phyloP scores from a whole-genome alignment of 1,140 invertebrate genomes.

The Lerema accius region DNA sequence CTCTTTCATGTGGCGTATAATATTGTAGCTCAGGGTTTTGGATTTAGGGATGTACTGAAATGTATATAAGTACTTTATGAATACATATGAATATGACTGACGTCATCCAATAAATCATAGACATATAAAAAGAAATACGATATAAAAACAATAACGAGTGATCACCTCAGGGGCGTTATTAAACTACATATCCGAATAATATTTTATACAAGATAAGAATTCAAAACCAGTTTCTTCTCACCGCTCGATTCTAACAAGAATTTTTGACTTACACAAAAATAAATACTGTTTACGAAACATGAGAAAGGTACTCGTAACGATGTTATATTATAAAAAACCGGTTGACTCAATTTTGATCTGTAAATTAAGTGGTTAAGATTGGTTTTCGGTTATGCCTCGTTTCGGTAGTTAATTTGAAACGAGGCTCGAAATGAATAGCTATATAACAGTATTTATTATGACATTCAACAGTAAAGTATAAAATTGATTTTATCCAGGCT shows the following conservation, averaged over 20 bases:
- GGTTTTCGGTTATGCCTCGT: constrained; percentile 53
- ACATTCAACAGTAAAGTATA: constrained; percentile 77
- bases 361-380: constrained; percentile 57
- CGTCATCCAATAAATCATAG: not conserved
- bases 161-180: constrained; percentile 64
- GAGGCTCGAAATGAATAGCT: constrained; percentile 63
- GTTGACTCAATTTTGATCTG: constrained; percentile 53
- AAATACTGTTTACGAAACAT: constrained; percentile 79
- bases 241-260: constrained; percentile 77
- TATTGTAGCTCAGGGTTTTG: no score
- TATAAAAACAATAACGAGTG: constrained; percentile 57
- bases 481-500: constrained; percentile 75
- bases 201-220: constrained; percentile 72
- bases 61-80: no score
- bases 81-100: no score
- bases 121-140: constrained; percentile 35
- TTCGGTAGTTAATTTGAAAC: constrained; percentile 57
- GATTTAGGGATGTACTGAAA: no score
- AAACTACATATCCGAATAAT: constrained; percentile 62
- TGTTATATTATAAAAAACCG: constrained; percentile 49
- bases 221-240: constrained; percentile 70
- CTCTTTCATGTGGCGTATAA: no score
- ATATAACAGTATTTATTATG: constrained; percentile 78
- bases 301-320: constrained; percentile 74
- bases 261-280: constrained; percentile 79